A percentile compares a stretch with the other conserved stretches of the same genome.
phyloP scores from a whole-genome alignment of 1,140 invertebrate species.

The Zeugodacus cucurbitae region DNA sequence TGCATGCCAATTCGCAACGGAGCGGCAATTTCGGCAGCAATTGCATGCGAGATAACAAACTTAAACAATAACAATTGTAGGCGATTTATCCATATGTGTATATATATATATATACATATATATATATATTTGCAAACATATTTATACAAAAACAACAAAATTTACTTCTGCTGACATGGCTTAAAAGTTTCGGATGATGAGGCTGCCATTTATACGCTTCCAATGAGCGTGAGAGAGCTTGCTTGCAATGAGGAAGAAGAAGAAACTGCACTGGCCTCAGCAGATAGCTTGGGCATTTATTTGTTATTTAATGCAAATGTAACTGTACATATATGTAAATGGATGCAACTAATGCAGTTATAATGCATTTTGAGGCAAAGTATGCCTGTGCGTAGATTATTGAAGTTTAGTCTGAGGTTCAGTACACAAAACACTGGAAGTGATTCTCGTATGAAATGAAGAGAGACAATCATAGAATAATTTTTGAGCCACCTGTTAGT shows the following conservation, averaged over 20 bases:
- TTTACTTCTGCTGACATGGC: background rate
- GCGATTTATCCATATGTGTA: background rate
- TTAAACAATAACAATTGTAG: background rate
- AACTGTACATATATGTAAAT: background rate
- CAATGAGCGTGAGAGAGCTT: background rate
- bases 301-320: background rate
- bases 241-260: background rate
- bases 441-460: no score
- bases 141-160: background rate
- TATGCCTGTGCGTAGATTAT: no score
- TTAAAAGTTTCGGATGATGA: background rate
- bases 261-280: background rate
- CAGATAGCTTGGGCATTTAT: background rate
- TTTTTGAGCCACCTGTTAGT: no score
- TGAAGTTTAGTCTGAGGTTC: no score
- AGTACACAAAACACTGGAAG: no score
- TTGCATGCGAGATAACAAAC: background rate
- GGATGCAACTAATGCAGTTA: background rate
- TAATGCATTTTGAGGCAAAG: background rate
- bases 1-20: background rate
- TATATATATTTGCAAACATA: background rate
- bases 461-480: no score
- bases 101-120: background rate
- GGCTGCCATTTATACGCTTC: background rate
- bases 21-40: background rate